Conservation (phyloP, 2,113 vertebrate species). For the Urocolius indicus region DNA sequence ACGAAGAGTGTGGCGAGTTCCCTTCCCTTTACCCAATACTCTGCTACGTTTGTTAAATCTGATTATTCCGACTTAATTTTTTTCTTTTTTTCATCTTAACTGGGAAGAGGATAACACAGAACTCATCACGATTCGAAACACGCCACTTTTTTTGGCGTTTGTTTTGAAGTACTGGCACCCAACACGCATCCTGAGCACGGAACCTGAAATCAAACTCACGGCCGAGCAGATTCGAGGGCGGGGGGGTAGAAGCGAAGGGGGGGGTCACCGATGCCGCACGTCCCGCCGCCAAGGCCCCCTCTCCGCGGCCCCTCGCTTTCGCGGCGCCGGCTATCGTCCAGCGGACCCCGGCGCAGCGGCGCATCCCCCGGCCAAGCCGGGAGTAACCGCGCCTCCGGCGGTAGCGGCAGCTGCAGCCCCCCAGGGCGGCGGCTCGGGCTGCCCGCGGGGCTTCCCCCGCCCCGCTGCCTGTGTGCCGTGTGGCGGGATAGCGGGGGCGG, state of each 20-base stretch:
- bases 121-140: neutral
- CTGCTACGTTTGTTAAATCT: neutral
- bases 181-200: rapidly evolving
- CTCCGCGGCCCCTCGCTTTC: neutral
- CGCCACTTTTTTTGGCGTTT: neutral
- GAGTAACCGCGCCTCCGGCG: rapidly evolving
- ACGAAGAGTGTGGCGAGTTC: neutral
- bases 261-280: rapidly evolving
- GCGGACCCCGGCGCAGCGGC: too few relatives aligned
- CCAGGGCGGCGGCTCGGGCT: rapidly evolving
- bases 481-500: neutral
- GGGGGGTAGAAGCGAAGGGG: rapidly evolving
- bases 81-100: neutral
- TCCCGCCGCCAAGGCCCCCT: neutral
- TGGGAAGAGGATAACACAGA: neutral
- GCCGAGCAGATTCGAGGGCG: neutral
- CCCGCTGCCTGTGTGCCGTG: neutral
- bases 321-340: too few relatives aligned
- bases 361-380: neutral
- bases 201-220: rapidly evolving
- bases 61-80: neutral
- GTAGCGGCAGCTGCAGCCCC: rapidly evolving
- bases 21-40: neutral
- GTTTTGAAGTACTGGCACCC: neutral
- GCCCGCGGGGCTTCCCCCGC: neutral